Base-by-base conservation (phyloP, 2,113 vertebrate genomes). In the Crotalus tigris region DNA sequence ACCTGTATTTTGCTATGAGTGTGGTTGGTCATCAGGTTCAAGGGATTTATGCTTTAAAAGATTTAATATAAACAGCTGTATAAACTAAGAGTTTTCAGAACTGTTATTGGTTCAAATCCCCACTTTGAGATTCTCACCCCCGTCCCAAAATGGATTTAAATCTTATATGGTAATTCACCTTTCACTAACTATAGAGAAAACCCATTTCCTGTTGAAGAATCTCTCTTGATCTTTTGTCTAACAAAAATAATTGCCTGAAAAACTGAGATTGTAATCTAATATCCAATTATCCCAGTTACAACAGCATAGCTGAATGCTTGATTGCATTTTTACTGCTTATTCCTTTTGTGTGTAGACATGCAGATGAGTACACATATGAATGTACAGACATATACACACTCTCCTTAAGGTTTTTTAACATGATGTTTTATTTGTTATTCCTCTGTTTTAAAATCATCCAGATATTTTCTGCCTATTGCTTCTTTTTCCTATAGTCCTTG, bases 401-500 rank as follows among this genome's bases (percentile, higher is more conserved):
- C 90, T 33, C 5, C 24, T 11, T 11, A 69, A 58, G 26, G 26
- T 86, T 23, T 91, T 92, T 39, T 88, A 44, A 13, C 3, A 24
- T 46, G 29, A 5, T 26, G 4, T 88, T 10, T 54, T 94, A 19
- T n/a, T 90, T 61, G 26, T 7, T 89, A 5, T 69, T 51, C 17
- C 33, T 91, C 9, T 91, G 7, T 55, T 1, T 53, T 92, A 75
- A 57, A 5, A 33, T 90, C 17, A 19, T 29, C 33, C 46, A 75
- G 90, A 11, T 49, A 51, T 92, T 96, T 92, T 92, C 24, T 91
- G 44, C 54, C 21, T 23, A 1, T 49, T 93, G 8, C 2, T 94
- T 44, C 23, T 53, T 55, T 90, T 90, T 54, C 81, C 90, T 95
- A 88, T 39, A 6, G 85, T 61, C 92, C 26, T 93, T 95, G 5